Conservation (phyloP, 37 sponge, comb jelly and placozoan species). For the Crambe crambe region DNA sequence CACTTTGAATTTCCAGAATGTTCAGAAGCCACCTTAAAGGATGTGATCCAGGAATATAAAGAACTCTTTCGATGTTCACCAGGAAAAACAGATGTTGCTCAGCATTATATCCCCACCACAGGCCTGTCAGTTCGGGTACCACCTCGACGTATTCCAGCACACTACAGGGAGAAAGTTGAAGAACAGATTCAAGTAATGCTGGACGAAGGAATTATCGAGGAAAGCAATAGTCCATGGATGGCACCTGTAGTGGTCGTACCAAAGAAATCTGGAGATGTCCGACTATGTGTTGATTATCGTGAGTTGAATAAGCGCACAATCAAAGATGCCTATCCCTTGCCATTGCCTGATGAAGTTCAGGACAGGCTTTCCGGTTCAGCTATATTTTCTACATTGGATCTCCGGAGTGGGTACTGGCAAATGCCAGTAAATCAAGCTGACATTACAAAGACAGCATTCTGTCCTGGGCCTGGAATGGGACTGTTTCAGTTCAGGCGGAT, state of each 20-base stretch:
- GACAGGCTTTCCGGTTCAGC: constrained; percentile 51
- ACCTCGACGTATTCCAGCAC: constrained; percentile 32
- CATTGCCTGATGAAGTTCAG: constrained; percentile 61
- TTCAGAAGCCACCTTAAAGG: background rate
- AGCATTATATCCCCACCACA: constrained; percentile 35
- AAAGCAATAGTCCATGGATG: constrained; percentile 29
- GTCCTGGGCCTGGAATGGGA: constrained; percentile 37
- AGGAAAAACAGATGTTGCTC: constrained; percentile 38
- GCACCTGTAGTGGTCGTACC: too few relatives aligned
- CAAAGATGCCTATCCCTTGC: constrained; percentile 63
- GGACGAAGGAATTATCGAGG: constrained; percentile 60
- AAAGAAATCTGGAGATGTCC: constrained; percentile 53
- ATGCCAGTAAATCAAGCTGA: constrained; percentile 47
- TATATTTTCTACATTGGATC: constrained; percentile 54
- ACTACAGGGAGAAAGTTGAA: constrained; percentile 35
- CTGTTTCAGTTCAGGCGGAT: constrained; percentile 48
- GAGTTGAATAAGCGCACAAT: constrained; percentile 49
- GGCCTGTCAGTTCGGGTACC: constrained; percentile 37
- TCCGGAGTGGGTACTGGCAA: constrained; percentile 68
- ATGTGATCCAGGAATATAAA: background rate
- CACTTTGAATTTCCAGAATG: background rate
- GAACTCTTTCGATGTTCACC: constrained; percentile 40
- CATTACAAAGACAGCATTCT: constrained; percentile 50
- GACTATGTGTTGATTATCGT: constrained; percentile 63
- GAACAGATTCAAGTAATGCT: constrained; percentile 55